Conservation (phyloP, 1,140 invertebrate species). For the Choristoneura fumiferana region DNA sequence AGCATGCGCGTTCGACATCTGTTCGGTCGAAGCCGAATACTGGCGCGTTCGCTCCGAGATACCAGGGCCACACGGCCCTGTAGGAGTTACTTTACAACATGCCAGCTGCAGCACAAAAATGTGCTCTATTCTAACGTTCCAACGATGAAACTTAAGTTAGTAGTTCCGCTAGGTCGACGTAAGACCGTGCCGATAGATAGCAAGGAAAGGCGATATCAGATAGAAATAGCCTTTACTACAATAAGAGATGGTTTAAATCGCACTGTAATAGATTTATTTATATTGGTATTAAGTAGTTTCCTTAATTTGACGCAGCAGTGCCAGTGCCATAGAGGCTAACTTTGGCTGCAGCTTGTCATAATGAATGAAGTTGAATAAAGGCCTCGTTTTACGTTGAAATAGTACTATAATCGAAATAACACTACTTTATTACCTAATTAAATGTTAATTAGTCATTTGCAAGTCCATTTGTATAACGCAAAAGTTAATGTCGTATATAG, state of each 20-base stretch:
- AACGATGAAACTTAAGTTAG: conserved; percentile 28
- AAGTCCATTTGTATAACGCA: too few species aligned
- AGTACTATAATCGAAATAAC: too few species aligned
- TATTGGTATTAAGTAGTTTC: conserved; percentile 60
- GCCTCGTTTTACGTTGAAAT: conserved; percentile 17
- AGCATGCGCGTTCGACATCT: conserved; percentile 66
- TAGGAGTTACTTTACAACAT: conserved; percentile 59
- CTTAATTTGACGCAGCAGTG: conserved; percentile 67
- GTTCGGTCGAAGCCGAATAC: conserved; percentile 67
- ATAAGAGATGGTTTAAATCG: conserved; percentile 25
- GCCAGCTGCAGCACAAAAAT: conserved; percentile 22
- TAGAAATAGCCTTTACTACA: conserved; percentile 39
- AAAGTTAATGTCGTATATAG: too few species aligned
- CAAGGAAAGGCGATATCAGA: conserved; percentile 27
- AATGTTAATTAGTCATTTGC: too few species aligned
- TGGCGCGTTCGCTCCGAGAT: conserved; percentile 72
- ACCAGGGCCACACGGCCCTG: conserved; percentile 68
- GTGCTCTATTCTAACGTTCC: conserved; percentile 23
- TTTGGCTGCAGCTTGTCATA: conserved; percentile 51
- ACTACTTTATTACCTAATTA: too few species aligned
- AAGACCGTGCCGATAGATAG: conserved; percentile 60
- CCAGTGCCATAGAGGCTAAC: conserved; percentile 56
- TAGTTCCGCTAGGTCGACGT: conserved; percentile 37
- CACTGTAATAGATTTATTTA: conserved; percentile 23
- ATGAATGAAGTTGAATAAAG: conserved; percentile 40